Evolutionary conservation across 1,140 invertebrate genomes (phyloP).

Genomic region (Drosophila ambigua): DNA sequence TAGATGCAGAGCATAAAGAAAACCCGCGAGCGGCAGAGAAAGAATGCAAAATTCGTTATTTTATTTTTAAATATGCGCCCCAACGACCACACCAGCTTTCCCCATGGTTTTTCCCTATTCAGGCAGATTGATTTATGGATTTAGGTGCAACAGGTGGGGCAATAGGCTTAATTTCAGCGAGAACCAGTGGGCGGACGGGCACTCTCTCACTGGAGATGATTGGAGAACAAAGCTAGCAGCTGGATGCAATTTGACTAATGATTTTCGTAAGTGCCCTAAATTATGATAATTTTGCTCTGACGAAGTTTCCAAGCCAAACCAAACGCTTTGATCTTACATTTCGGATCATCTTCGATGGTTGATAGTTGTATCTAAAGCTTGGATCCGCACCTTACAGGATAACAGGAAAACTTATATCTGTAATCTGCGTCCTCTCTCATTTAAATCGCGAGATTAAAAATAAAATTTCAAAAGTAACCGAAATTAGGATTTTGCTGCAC

Average conservation of each 20-base stretch:
- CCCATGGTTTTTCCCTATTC: slow-evolving; percentile 38
- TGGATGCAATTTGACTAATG: slow-evolving; percentile 52
- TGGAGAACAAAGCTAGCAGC: slow-evolving; percentile 24
- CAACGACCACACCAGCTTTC: slow-evolving; percentile 3
- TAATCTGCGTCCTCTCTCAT: no score
- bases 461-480: no score
- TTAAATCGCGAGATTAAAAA: no score
- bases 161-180: slow-evolving; percentile 21
- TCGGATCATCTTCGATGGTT: not conserved
- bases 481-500: no score
- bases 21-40: slow-evolving; percentile 26
- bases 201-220: slow-evolving; percentile 34
- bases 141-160: slow-evolving; percentile 62
- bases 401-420: no score
- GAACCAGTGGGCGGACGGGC: not conserved
- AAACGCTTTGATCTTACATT: not conserved
- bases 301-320: not conserved
- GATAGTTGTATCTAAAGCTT: no score
- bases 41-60: slow-evolving; percentile 50
- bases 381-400: no score
- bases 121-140: slow-evolving; percentile 69
- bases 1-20: slow-evolving; percentile 55
- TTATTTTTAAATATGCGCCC: slow-evolving; percentile 68
- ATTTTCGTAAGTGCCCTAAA: slow-evolving; percentile 34
- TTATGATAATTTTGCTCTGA: slow-evolving; percentile 45